A percentile compares a stretch with the other conserved stretches of the same genome.
Evolutionary conservation across 2,113 vertebrate genomes (phyloP).

Genomic region (Rhabdornis inornatus): DNA sequence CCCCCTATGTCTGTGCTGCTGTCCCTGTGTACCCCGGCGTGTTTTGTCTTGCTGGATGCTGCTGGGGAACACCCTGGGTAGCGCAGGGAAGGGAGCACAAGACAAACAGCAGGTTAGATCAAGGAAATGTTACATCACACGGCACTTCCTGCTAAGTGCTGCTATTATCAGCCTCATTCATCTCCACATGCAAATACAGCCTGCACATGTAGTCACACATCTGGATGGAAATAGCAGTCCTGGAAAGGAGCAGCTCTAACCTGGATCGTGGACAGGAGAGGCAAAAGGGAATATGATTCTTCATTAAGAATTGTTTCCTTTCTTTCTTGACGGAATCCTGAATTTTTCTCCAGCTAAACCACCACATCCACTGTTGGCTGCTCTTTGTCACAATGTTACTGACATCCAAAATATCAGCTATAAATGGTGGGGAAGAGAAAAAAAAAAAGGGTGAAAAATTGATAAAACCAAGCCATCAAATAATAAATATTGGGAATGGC

Average conservation of each 20-base stretch:
- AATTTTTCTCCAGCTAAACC: neutral
- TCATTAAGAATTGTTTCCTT: neutral
- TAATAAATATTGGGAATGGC: neutral
- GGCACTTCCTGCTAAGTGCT: slow-evolving; percentile 43
- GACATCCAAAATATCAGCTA: neutral
- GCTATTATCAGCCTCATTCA: slow-evolving; percentile 26
- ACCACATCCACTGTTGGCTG: neutral
- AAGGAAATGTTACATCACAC: slow-evolving; percentile 50
- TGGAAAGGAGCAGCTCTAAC: neutral
- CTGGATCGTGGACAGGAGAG: neutral
- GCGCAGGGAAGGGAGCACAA: neutral
- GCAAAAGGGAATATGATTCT: neutral
- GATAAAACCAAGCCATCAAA: neutral
- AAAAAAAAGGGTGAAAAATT: neutral
- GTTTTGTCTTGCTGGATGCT: neutral
- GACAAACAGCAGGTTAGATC: neutral
- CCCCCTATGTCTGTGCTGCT: rapidly evolving
- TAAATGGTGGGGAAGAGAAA: neutral
- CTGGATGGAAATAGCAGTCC: neutral
- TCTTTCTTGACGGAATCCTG: neutral
- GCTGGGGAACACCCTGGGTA: neutral
- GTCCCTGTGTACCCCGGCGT: neutral
- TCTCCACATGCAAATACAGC: slow-evolving; percentile 17
- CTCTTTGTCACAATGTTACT: neutral
- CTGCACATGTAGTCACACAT: neutral